A percentile compares a stretch with the other conserved stretches of the same genome.
Conservation (phyloP, 1,140 invertebrate genomes). For the Camponotus pennsylvanicus region DNA sequence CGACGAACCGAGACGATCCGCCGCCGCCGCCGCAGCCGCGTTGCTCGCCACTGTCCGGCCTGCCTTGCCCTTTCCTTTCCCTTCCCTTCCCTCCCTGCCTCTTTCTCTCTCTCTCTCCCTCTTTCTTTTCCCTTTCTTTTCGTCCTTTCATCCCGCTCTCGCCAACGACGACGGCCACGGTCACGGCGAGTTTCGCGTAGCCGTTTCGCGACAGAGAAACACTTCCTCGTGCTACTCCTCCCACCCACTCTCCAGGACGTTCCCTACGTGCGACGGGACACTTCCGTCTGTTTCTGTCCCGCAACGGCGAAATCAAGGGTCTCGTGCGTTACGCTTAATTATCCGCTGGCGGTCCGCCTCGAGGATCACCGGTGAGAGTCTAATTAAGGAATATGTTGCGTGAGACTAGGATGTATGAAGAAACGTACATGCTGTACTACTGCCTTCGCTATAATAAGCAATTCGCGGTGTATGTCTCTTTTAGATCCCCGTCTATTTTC, state of each 20-base stretch:
- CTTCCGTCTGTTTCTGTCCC: slow-evolving; percentile 49
- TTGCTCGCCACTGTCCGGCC: slow-evolving; percentile 78
- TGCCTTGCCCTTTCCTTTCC: slow-evolving; percentile 76
- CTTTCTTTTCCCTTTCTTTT: slow-evolving; percentile 65
- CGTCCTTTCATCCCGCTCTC: slow-evolving; percentile 62
- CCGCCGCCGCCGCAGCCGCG: slow-evolving; percentile 70
- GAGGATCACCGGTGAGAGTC: slow-evolving; percentile 18
- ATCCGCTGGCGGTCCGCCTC: slow-evolving; percentile 43
- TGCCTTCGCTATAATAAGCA: slow-evolving; percentile 30
- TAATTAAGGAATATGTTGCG: slow-evolving; percentile 50
- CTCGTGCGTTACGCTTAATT: slow-evolving; percentile 46
- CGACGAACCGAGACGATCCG: slow-evolving; percentile 84
- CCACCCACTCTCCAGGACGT: slow-evolving; percentile 50
- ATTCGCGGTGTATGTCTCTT: not conserved
- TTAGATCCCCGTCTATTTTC: not conserved
- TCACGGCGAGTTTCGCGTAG: slow-evolving; percentile 18
- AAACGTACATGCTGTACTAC: not conserved
- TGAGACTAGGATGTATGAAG: slow-evolving; percentile 34
- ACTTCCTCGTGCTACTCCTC: slow-evolving; percentile 63
- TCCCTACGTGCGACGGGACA: slow-evolving; percentile 30
- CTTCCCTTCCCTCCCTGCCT: slow-evolving; percentile 49
- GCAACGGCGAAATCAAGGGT: slow-evolving; percentile 45
- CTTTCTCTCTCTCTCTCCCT: slow-evolving; percentile 62
- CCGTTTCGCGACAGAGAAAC: slow-evolving; percentile 38
- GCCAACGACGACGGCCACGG: slow-evolving; percentile 15